Evolutionary conservation across 1,140 invertebrate species (phyloP), one percentile per base, ranked within the genome.

Genomic region (Solenopsis fugax): DNA sequence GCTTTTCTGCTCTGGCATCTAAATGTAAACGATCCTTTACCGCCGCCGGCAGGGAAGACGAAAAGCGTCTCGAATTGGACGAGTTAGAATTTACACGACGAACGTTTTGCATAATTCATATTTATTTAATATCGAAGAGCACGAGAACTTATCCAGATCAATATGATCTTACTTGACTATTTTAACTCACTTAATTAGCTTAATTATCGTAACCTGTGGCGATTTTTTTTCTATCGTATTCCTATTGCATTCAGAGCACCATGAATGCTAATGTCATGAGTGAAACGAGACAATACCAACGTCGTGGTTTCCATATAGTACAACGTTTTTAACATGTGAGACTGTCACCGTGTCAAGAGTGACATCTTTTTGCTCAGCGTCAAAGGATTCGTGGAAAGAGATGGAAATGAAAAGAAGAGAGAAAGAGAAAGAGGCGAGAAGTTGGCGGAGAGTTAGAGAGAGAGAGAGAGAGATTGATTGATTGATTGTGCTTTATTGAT

Each of bases 1-100:
- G 54, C 41, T 16, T 50, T 48, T 84, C 52, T 4, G 13, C 24
- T 13, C 13, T n/a, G 41, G 7, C 29, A 60, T 75, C 80, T 50
- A 75, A 84, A 84, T 84, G 69, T 84, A 75, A 84, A 75, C 69
- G 80, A 84, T 84, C 45, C 29, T 73, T 75, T 75, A 34, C 69
- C 54, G 80, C 9, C 37, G 41, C 37, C n/a, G 34, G 21, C n/a
- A 21, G 24, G 21, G 29, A 48, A 5, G 16, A 45, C 16, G 60
- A 54, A 37, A 1, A 48, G 54, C 21, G 4, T 52, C 41, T 73
- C 80, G 13, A 50, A 52, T 80, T 67, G 45, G 13, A 37, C 18
- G 10, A 18, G n/a, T 24, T 50, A 34, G 29, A 34, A 2, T 48
- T 48, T 37, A 16, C 12, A 21, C 21, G 41, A n/a, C 21, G 56